A percentile compares a stretch with the other conserved stretches of the same genome.
These are phyloP conservation scores for Vanessa tameamea DNA, from an alignment of 1,140 invertebrate species.

Conservation along the genomic window DNA sequence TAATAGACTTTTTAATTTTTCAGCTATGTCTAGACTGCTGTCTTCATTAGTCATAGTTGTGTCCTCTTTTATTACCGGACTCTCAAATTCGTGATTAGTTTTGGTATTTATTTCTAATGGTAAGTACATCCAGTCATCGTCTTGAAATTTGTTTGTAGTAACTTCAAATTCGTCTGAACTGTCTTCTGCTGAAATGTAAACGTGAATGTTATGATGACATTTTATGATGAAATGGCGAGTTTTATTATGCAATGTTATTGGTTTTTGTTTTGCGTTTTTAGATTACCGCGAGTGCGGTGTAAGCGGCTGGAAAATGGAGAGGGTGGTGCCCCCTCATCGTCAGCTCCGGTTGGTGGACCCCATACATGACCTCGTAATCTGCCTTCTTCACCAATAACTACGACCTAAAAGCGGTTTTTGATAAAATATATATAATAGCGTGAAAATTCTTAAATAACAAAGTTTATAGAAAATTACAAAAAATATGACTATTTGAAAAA, in stretches of 20 bases:
- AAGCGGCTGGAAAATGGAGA: constrained; percentile 45
- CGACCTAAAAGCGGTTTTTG: constrained; percentile 43
- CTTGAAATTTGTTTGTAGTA: constrained; percentile 59
- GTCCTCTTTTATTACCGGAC: constrained; percentile 31
- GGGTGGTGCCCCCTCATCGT: constrained; percentile 68
- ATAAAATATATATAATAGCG: not conserved
- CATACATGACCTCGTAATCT: constrained; percentile 67
- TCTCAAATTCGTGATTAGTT: constrained; percentile 39
- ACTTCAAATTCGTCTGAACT: constrained; percentile 76
- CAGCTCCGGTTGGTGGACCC: constrained; percentile 69
- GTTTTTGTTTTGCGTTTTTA: constrained; percentile 51
- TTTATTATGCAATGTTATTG: constrained; percentile 56
- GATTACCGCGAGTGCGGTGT: constrained; percentile 71
- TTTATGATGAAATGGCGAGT: constrained; percentile 55
- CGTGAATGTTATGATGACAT: constrained; percentile 69
- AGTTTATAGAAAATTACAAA: not conserved
- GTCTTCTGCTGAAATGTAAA: constrained; percentile 78
- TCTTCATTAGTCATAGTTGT: constrained; percentile 37
- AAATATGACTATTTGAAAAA: not conserved
- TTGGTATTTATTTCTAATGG: constrained; percentile 57
- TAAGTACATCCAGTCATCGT: constrained; percentile 76
- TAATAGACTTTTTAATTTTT: constrained; percentile 58
- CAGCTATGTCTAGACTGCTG: constrained; percentile 51
- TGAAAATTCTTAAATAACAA: not conserved
- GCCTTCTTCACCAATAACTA: constrained; percentile 57